phyloP scores from a whole-genome alignment of 2,797 vertebrate species.

The Chrosomus eos region DNA sequence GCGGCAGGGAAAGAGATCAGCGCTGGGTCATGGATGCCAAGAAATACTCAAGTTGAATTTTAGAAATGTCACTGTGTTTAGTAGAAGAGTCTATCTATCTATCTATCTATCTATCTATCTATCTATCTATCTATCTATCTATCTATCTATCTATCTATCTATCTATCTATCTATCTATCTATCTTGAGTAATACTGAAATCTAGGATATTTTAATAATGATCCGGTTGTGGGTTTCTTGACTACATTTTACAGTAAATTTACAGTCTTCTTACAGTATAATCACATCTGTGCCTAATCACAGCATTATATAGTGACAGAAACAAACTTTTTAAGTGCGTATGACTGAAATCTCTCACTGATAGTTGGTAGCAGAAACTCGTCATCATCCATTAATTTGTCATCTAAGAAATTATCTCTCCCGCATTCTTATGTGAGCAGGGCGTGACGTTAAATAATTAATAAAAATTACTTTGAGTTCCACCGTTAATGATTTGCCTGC shows the following conservation, averaged over 20 bases:
- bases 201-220: not conserved
- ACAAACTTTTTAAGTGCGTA: not conserved
- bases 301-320: not conserved
- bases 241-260: not conserved
- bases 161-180: too few relatives aligned
- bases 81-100: not conserved
- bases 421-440: conserved; percentile 45
- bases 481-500: conserved; percentile 68
- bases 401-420: conserved; percentile 45
- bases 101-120: rapidly evolving
- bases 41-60: not conserved
- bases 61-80: not conserved
- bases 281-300: not conserved
- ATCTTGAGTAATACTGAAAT: not conserved
- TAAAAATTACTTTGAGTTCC: conserved; percentile 63
- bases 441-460: conserved; percentile 67
- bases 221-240: not conserved
- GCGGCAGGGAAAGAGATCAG: not conserved
- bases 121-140: not conserved
- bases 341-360: not conserved
- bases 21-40: not conserved
- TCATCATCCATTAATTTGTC: conserved; percentile 41
- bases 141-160: rapidly evolving
- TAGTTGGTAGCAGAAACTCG: not conserved
- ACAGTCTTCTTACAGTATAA: not conserved